phyloP scores from a whole-genome alignment of 2,797 vertebrate genomes.

The Hydrophis major region DNA sequence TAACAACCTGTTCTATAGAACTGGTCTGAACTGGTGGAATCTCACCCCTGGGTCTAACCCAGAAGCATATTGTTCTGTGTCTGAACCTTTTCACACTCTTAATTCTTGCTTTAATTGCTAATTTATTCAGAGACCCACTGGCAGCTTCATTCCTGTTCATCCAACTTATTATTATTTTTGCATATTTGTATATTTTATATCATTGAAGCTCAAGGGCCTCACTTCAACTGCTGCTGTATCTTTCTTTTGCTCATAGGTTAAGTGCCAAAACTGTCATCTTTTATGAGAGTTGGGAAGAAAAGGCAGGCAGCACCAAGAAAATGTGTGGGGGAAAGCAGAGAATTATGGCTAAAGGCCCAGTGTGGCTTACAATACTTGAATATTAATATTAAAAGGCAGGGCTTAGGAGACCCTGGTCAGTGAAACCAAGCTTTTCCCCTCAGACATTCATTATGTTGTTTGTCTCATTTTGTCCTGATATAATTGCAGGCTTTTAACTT shows the following conservation, averaged over 20 bases:
- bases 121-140: neutral
- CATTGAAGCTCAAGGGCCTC: neutral
- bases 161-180: neutral
- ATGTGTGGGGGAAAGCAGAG: conserved; percentile 37
- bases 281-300: conserved; percentile 49
- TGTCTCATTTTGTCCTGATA: conserved; percentile 33
- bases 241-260: neutral
- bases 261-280: conserved; percentile 44
- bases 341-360: conserved; percentile 40
- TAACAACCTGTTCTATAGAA: too few relatives aligned
- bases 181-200: conserved; percentile 11
- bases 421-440: conserved; percentile 32
- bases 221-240: neutral
- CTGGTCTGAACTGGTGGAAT: too few relatives aligned
- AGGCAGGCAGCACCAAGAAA: conserved; percentile 37
- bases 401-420: conserved; percentile 30
- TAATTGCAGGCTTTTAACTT: conserved; percentile 47
- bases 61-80: neutral
- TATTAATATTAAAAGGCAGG: too few relatives aligned
- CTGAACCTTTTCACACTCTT: neutral
- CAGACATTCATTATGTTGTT: conserved; percentile 40
- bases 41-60: neutral
- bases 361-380: conserved; percentile 53
- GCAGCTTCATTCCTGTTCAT: neutral
- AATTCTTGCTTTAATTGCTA: neutral